Base-by-base conservation (phyloP, 2,888 invertebrate species). In the Miltochrista miniata region DNA sequence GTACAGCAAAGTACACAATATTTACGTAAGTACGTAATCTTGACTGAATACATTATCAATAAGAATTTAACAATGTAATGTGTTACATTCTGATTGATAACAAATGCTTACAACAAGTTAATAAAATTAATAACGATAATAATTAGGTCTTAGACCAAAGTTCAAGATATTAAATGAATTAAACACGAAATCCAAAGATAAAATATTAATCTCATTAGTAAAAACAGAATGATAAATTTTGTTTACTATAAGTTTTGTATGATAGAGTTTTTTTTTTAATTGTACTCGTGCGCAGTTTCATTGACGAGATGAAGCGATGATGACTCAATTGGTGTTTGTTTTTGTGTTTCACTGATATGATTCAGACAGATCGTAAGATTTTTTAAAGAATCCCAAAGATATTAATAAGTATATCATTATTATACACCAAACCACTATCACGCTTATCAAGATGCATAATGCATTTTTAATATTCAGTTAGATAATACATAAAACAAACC, bases 371-470 rank as follows among this genome's bases (percentile, higher is more conserved):
- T 24, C 18, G 5, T 24, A 24, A 4, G 2, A 4, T 24, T 24
- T 24, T 2, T 33, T 9, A 11, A 44, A 55, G 30, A 13, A 52
- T 46, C 39, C 18, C 30, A 48, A 45, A 1, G 41, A 47, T 51
- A 47, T 45, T 35, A 53, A 47, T n/a, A 61, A 4, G 18, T 24
- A 40, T 48, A 18, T 24, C 43, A 46, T 48, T 55, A 54, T 54
- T 51, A 66, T 53, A 46, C 61, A 69, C 78, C 77, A 81, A 84
- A 83, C 80, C 87, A 87, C 86, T 84, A 86, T 85, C 83, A 82
- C 79, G 75, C 68, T 80, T 84, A 85, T 86, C 83, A 76, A 51
- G 55, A 58, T 66, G 51, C 69, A 79, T 76, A 72, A 77, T 65
- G 68, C 71, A 70, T 70, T 73, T 71, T 73, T 73, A 70, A 74